These are phyloP conservation scores for Caenorhabditis macrosperma DNA, from an alignment of 2,888 invertebrate genomes.

Conservation along the genomic window DNA sequence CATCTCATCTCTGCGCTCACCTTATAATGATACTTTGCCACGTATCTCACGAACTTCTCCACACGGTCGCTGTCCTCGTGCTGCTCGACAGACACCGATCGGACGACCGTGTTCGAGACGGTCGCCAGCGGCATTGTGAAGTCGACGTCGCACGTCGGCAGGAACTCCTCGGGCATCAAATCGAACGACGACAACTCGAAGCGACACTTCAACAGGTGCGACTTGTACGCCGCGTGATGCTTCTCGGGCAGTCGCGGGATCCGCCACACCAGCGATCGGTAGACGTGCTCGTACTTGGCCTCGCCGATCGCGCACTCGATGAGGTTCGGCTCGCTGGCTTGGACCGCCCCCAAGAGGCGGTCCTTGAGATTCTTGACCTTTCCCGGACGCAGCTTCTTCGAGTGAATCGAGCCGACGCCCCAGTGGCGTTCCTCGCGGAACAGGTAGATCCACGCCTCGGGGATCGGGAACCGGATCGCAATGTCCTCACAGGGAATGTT, in stretches of 20 bases:
- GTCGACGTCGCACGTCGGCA: constrained; percentile 91
- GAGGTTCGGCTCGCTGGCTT: constrained; percentile 90
- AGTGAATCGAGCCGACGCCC: constrained; percentile 96
- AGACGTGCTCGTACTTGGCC: constrained; percentile 81
- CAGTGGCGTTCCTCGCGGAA: constrained; percentile 92
- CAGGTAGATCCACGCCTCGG: constrained; percentile 99
- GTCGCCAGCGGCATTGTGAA: constrained; percentile 99
- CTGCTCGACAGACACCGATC: constrained; percentile 85
- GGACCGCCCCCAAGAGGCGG: constrained; percentile 86
- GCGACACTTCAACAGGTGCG: constrained; percentile 89
- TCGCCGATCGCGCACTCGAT: constrained; percentile 85
- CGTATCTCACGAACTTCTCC: constrained; percentile 97
- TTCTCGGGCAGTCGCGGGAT: constrained; percentile 97
- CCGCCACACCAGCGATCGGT: constrained; percentile 95
- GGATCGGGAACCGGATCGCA: constrained; percentile 92
- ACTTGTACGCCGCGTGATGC: constrained; percentile 98
- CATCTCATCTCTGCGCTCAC: too few species aligned
- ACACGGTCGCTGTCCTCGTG: constrained; percentile 87
- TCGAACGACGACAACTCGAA: constrained; percentile 97
- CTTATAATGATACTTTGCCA: constrained; percentile 94
- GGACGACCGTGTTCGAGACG: constrained; percentile 92
- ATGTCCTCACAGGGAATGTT: constrained; percentile 97
- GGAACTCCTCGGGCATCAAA: constrained; percentile 93
- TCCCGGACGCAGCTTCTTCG: constrained; percentile 85
- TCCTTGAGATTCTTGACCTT: constrained; percentile 82